Base-by-base conservation (phyloP, 1,140 invertebrate genomes). In the Drosophila orena region DNA sequence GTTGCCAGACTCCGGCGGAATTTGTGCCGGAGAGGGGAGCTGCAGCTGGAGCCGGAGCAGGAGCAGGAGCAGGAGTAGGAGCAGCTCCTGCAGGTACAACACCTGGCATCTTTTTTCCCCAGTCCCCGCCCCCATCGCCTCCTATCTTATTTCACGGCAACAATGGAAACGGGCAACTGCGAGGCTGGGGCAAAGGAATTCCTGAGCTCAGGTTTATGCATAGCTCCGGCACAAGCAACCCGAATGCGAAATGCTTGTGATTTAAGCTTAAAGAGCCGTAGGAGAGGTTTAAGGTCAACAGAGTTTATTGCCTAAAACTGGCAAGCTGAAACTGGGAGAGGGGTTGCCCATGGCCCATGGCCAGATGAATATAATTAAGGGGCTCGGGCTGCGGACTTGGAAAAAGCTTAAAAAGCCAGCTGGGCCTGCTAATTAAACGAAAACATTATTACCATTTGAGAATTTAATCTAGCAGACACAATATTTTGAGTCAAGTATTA, bases 81-180 rank as follows among this genome's bases (percentile, higher is more conserved):
- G 30, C 11, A 52, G 54, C 69, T 53, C 35, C 47, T 34, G 53
- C 68, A 37, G 30, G 12, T 34, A 61, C 61, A 56, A 30, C 54
- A 66, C 46, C 70, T 65, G 70, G 50, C 71, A 75, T 65, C 47
- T 71, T 75, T 75, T 64, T 75, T 65, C 35, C 52, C 35, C 54
- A 30, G 8, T 17, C 60, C 30, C 38, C 37, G 11, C 14, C 40
- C 22, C 8, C 30, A 30, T 30, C 30, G 53, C 53, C 68, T 52
- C 50, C 66, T 72, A 72, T 71, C 69, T 72, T 72, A 72, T 72
- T 72, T 75, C 53, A 65, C 44, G 72, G 59, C 53, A 75, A 75
- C 72, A 75, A 75, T 75, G 60, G 57, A 75, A 75, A 65, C 43
- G 53, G 52, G 58, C 71, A 75, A 64, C 70, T 62, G 40, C 59